Evolutionary conservation across 2,113 vertebrate genomes (phyloP), one percentile per base, ranked within the genome.

Genomic region (Abramis brama): DNA sequence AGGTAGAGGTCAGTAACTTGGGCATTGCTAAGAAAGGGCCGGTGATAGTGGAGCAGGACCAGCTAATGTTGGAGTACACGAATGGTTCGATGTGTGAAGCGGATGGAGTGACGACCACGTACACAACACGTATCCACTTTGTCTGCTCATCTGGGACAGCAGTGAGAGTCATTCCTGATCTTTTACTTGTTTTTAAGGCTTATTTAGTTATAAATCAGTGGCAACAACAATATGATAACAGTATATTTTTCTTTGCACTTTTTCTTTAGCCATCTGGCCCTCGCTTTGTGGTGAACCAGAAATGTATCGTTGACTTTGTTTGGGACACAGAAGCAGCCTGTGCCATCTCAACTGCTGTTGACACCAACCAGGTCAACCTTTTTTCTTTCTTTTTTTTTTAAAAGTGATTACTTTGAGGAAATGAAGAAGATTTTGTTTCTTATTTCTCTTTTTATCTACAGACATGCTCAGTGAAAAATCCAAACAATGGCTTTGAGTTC

Each of bases 261-360:
- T 23, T 19, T 79, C 30, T 79, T 27, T 89, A 99, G 98, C 93
- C 91, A 4, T 94, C 92, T 52, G 94, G 94, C 25, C 98, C 96
- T 0, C 93, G 89, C 3, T 99, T 99, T 89, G 87, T 97, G 59
- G 90, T 93, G 59, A 92, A 89, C 86, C 94, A 96, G 92, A 97
- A 98, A 87, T 99, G 98, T 13, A 92, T 96, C 12, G 94, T 93
- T 45, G 97, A 91, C 0, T 98, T 99, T 90, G 88, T 96, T 59
- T 99, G 98, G 98, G 94, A 98, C 88, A 99, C 97, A 0, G 94
- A 94, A 62, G 97, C 97, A 15, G 98, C 98, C 50, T 99, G 98
- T 71, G 96, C 96, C 68, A 91, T 99, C 87, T 94, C 90, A n/a
- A 93, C 91, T 19, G 89, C 89, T 43, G 93, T 93, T 59, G 92